These are phyloP conservation scores for Nipponia nippon DNA, from an alignment of 2,113 vertebrate genomes.

Conservation along the genomic window DNA sequence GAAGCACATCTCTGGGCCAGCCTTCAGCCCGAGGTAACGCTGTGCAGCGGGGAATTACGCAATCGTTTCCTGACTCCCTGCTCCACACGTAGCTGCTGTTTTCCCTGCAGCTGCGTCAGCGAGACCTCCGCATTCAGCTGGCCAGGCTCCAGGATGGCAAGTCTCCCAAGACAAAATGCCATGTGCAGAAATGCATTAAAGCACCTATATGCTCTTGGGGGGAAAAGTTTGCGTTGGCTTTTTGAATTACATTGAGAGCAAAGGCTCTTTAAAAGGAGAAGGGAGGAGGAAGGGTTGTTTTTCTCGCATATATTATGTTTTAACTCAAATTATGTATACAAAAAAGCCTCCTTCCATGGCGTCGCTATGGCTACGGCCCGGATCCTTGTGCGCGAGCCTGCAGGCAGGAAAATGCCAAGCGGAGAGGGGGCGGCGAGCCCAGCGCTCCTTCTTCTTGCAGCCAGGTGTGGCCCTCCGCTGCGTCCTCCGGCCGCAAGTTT, in stretches of 20 bases:
- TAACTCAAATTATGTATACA: not conserved
- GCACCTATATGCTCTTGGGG: rapidly evolving
- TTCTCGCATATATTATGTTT: not conserved
- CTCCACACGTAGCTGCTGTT: not conserved
- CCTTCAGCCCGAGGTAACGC: not conserved
- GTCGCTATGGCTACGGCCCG: not conserved
- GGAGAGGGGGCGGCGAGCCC: not conserved
- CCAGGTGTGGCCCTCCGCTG: rapidly evolving
- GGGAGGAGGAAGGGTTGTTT: not conserved
- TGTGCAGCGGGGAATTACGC: not conserved
- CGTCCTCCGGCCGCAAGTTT: not conserved
- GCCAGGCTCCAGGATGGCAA: not conserved
- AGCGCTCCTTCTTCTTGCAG: not conserved
- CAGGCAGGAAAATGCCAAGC: not conserved
- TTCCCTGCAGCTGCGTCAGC: not conserved
- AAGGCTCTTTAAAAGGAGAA: not conserved
- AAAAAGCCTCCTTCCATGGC: not conserved
- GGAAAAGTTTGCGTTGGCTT: not conserved
- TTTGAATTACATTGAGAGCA: not conserved
- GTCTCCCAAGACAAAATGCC: not conserved
- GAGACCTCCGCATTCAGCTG: not conserved
- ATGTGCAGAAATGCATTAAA: rapidly evolving
- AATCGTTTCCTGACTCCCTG: not conserved
- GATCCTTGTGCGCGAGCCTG: not conserved
- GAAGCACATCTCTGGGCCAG: not conserved